Base-by-base conservation (phyloP, 2,888 invertebrate genomes). In the Onthophagus sagittarius region DNA sequence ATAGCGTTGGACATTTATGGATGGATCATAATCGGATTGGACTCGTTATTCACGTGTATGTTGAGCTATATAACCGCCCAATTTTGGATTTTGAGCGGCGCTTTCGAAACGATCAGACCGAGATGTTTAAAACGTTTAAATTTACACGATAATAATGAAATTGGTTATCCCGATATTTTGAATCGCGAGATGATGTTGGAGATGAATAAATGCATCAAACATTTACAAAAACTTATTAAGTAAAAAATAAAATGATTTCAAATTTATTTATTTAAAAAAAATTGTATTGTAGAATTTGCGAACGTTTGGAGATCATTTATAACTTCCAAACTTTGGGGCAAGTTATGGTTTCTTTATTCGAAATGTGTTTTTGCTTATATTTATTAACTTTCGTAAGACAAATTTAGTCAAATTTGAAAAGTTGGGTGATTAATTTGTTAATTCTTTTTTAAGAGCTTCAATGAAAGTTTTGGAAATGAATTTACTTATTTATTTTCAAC, bases 311-410 rank as follows among this genome's bases (percentile, higher is more conserved):
- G 74, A 69, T 77, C 7, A 76, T 81, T n/a, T 81, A 78, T 73
- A 78, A 79, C 4, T 75, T 78, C 15, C 77, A 79, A 71, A 80
- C 79, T 3, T 77, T 77, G 5, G 76, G 76, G 1, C 81, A 81
- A 76, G 79, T 79, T 9, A 74, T 81, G 73, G 77, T 78, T 63
- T 81, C 81, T 2, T 73, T 81, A 69, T 80, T 80, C 73, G 77
- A 80, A 65, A 78, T 81, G 72, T 81, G 81, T 72, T 79, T 80
- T 62, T 81, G 80, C 63, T 71, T 81, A 9, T 81, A 77, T 73
- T 74, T 81, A 9, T 74, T 81, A 15, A 78, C 80, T 53, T 75
- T 75, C 13, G 80, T 80, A 75, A 74, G 74, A 73, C 53, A 39
- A 6, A 11, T 65, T 14, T 72, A 15, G 5, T 15, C 15, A 67